Evolutionary conservation across 2,113 vertebrate genomes (phyloP), one percentile per base, ranked within the genome.

Genomic region (Hemichromis elongatus): DNA sequence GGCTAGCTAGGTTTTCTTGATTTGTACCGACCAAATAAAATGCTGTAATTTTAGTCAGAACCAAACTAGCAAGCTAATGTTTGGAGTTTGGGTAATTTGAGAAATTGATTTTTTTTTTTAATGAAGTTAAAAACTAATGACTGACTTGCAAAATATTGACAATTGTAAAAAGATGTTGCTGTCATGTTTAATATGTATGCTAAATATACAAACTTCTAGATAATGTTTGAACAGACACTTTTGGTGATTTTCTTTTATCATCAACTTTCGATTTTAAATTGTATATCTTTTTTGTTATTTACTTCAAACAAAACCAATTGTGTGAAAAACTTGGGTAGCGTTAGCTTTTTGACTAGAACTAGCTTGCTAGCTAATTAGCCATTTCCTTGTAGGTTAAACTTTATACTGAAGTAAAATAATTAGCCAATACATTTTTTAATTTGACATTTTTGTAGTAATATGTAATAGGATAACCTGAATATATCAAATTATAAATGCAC

Each of bases 311-410:
- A 73, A 73, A 47, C 21, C 14, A 47, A 47, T 7, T 73, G 40
- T 28, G 40, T 0, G 0, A 47, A 26, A 11, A 28, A 18, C 3
- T 0, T 28, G 3, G 3, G 6, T 28, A 11, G 40, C 7, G 2
- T 24, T 24, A 47, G 42, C 19, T 47, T 73, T 10, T 73, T 28
- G 40, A 14, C 8, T 24, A 47, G 5, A 47, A 28, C 40, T 12
- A 47, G 40, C 24, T 28, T 28, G 68, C 24, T 73, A 73, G 40
- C 24, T 28, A 28, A 19, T 28, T 70, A 26, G 13, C 66, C 37
- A 70, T 45, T 47, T 70, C 2, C 40, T 70, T 47, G 2, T 70
- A 11, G 1, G 6, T 50, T 30, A 47, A 47, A 68, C 37, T 30
- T 47, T 45, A 26, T 45, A 68, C 14, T 47, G 40, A 45, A 73